phyloP scores from a whole-genome alignment of 23 tunicate genomes.

The Trididemnum miniatum region DNA sequence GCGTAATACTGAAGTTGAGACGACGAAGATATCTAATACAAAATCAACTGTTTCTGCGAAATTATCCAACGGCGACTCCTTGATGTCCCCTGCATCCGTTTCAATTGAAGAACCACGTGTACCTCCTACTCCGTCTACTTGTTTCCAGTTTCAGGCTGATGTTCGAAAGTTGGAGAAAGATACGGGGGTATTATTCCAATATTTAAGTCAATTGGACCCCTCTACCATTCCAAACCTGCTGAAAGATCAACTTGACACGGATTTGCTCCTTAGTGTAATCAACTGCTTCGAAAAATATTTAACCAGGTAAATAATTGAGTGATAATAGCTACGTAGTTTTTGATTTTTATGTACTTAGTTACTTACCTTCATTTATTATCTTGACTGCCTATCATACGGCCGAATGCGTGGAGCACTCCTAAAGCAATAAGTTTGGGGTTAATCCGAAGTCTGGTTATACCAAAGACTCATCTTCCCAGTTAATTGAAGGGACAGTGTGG shows the following conservation, averaged over 20 bases:
- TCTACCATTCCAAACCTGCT: conserved; percentile 32
- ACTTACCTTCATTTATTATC: no score
- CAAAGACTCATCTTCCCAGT: no score
- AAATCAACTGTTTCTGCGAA: no score
- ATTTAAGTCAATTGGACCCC: conserved; percentile 45
- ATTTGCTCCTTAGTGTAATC: conserved; percentile 37
- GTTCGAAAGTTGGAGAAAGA: conserved; percentile 21
- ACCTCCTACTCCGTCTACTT: conserved; percentile 62
- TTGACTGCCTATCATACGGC: no score
- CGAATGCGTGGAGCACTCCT: no score
- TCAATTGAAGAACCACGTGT: conserved; percentile 5
- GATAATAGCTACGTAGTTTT: no score
- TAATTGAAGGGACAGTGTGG: no score
- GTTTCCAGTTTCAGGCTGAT: conserved; percentile 81
- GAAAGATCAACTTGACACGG: conserved; percentile 81
- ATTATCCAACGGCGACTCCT: background rate
- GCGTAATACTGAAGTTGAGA: no score
- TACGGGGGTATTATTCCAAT: conserved; percentile 4
- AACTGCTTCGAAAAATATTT: conserved; percentile 8
- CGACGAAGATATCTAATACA: no score
- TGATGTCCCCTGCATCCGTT: background rate
- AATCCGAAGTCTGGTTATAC: no score
- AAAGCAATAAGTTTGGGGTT: no score
- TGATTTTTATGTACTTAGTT: no score
- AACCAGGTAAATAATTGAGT: background rate